phyloP scores from a whole-genome alignment of 2,113 vertebrate species.

The Odontophorus gujanensis region DNA sequence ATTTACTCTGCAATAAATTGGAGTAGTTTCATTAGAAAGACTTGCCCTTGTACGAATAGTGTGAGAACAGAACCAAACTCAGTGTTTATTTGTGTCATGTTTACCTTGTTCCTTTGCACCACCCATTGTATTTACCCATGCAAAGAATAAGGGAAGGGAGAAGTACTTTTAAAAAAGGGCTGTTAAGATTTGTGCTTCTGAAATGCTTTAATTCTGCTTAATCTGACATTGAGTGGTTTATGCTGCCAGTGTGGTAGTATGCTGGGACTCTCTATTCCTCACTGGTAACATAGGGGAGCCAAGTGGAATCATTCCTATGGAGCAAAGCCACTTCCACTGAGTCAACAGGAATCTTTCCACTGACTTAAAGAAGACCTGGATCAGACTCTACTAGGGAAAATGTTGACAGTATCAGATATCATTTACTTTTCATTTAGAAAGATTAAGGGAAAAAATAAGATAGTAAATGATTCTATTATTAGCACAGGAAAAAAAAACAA shows the following conservation, averaged over 20 bases:
- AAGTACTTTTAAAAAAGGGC: background rate
- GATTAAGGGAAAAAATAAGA: constrained; percentile 54
- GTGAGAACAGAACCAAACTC: background rate
- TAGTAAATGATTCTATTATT: constrained; percentile 59
- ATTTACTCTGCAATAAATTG: background rate
- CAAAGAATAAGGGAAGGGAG: background rate
- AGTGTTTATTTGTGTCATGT: background rate
- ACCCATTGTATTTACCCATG: background rate
- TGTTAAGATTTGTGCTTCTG: fast-evolving
- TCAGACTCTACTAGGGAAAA: constrained; percentile 65
- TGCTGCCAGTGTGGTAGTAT: background rate
- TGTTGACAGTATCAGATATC: constrained; percentile 59
- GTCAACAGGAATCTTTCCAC: constrained; percentile 67
- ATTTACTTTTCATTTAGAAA: constrained; percentile 64
- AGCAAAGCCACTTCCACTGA: constrained; percentile 65
- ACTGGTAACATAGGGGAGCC: background rate
- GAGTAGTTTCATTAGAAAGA: background rate
- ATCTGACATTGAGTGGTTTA: background rate
- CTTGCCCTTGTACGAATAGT: background rate
- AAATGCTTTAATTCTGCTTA: background rate
- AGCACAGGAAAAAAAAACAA: constrained; percentile 23
- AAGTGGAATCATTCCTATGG: constrained; percentile 54
- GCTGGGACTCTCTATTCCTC: background rate
- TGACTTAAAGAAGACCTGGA: constrained; percentile 64
- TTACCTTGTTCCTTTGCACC: background rate